A percentile compares a stretch with the other conserved stretches of the same genome.
Evolutionary conservation across 1,140 invertebrate genomes (phyloP).

Genomic region (Asbolus verrucosus): DNA sequence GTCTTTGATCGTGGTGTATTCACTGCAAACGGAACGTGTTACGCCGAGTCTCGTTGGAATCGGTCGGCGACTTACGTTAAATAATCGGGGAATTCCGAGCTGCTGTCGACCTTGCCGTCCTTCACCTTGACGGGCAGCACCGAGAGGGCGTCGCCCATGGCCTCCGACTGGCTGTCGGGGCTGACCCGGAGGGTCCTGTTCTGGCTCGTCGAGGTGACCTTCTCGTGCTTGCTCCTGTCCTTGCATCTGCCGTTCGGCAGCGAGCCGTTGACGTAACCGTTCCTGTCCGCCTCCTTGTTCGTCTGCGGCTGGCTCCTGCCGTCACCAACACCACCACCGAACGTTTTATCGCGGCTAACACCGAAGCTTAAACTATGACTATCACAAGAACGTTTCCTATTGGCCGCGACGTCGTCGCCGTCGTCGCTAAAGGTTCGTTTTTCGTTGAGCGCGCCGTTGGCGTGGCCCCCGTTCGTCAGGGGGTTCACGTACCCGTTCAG

Average conservation of each 20-base stretch:
- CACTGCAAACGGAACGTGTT: conserved; percentile 67
- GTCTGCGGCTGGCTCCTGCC: background rate
- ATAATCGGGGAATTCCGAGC: conserved; percentile 68
- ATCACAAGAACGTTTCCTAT: conserved; percentile 56
- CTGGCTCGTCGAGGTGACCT: conserved; percentile 54
- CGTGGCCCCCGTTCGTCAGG: conserved; percentile 47
- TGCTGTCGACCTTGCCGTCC: conserved; percentile 47
- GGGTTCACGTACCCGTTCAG: conserved; percentile 52
- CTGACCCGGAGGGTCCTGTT: conserved; percentile 59
- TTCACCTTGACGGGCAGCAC: conserved; percentile 43
- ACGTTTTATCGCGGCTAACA: conserved; percentile 51
- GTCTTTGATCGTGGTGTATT: conserved; percentile 82
- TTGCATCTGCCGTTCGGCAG: conserved; percentile 24
- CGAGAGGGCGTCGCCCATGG: conserved; percentile 39
- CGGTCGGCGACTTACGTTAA: conserved; percentile 69
- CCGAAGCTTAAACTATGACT: conserved; percentile 54
- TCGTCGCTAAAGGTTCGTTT: conserved; percentile 61
- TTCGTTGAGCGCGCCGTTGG: conserved; percentile 49
- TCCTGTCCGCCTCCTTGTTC: conserved; percentile 9
- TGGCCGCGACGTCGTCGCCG: conserved; percentile 37
- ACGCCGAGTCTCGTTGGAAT: background rate
- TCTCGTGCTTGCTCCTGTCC: conserved; percentile 58
- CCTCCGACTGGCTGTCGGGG: conserved; percentile 63
- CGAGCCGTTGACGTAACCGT: conserved; percentile 21
- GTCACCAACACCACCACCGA: conserved; percentile 38